These are phyloP conservation scores for Coccyzus lansbergi DNA, from an alignment of 2,797 vertebrate species.

Conservation along the genomic window DNA sequence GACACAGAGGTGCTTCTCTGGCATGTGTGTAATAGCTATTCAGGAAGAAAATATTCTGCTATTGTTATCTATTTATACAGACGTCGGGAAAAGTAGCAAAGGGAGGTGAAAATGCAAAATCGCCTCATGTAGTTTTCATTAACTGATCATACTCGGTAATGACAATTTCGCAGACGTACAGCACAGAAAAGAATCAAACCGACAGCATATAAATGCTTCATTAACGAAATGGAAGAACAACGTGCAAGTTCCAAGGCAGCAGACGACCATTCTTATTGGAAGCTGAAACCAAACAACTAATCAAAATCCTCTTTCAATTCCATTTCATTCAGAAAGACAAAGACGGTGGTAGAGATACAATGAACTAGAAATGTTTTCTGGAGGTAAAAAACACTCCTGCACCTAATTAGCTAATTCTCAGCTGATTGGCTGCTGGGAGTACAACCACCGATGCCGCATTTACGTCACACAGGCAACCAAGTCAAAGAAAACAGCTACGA, in stretches of 20 bases:
- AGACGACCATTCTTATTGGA: background rate
- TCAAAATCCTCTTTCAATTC: background rate
- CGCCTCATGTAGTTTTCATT: background rate
- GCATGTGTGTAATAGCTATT: background rate
- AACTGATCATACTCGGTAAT: background rate
- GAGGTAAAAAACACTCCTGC: background rate
- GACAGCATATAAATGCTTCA: background rate
- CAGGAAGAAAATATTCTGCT: conserved; percentile 9
- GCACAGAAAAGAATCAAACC: background rate
- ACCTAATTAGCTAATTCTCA: background rate
- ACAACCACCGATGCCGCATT: background rate
- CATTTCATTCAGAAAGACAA: background rate
- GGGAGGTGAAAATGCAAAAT: background rate
- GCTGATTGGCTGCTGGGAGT: background rate
- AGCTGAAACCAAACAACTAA: background rate
- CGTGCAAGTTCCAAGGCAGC: background rate
- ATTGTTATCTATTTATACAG: background rate
- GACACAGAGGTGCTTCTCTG: background rate
- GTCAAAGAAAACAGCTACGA: background rate
- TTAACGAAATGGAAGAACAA: background rate
- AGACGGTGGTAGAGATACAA: background rate
- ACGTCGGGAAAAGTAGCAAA: background rate
- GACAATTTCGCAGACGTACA: background rate
- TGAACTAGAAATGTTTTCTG: background rate
- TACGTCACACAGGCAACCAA: rapidly evolving